Evolutionary conservation across 2,888 invertebrate genomes (phyloP), one percentile per base, ranked within the genome.

Genomic region (Luffia ferchaultella): DNA sequence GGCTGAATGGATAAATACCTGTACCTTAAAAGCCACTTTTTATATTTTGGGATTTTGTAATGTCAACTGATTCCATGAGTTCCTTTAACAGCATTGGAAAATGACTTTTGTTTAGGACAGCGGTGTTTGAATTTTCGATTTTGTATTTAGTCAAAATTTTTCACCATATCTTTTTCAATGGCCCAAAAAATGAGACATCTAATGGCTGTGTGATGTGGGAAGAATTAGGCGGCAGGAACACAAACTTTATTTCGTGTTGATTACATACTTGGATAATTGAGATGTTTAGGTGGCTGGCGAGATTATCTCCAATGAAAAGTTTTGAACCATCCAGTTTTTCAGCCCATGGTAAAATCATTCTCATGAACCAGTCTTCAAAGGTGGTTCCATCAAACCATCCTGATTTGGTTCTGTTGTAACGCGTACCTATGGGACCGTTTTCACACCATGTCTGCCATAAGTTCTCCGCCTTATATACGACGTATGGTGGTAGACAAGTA

Each of bases 141-240:
- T 55, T 55, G 51, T 53, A 57, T 44, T 53, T 42, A 20, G 54
- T 42, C 17, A 62, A 45, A 18, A 59, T 54, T 46, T 58, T 53
- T 20, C 57, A 45, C 63, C 62, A 65, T 18, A 53, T 55, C 41
- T 40, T 57, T 50, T 63, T 65, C 45, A 60, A 45, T 9, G 60
- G 58, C 16, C 54, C 45, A 50, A 64, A 64, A 45, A 58, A 59
- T 16, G 60, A 55, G 19, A 65, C 58, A 52, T 65, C 61, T n/a
- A 63, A 53, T 2, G 61, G 60, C 46, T 60, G 61, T 2, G 53
- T 50, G 16, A 62, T 45, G 49, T 64, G 62, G 9, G 62, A 60
- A 1, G 58, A 51, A 48, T 64, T 62, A 15, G 54, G 50, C 19
- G 62, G 62, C 40, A 64, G 50, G 50, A 57, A 60, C 5, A 59